These are phyloP conservation scores for Monoplex corrugatus DNA, from an alignment of 2,888 invertebrate species.

Conservation along the genomic window DNA sequence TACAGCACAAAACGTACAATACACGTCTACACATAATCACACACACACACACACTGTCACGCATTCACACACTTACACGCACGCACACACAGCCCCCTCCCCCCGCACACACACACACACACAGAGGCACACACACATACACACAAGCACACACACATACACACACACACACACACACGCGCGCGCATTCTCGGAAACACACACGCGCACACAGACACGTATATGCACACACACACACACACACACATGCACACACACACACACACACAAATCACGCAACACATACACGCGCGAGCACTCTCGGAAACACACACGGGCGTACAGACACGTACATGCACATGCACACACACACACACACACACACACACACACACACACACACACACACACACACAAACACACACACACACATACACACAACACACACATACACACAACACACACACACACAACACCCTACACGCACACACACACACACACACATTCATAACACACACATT, in stretches of 20 bases:
- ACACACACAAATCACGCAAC: neutral
- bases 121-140: neutral
- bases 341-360: neutral
- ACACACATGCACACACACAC: slow-evolving; percentile 4
- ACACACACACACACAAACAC: slow-evolving; percentile 8
- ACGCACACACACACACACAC: neutral
- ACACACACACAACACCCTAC: neutral
- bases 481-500: neutral
- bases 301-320: neutral
- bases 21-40: neutral
- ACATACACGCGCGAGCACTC: neutral
- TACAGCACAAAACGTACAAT: no score
- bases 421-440: neutral
- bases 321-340: neutral
- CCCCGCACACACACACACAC: neutral
- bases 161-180: neutral
- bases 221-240: neutral
- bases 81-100: neutral
- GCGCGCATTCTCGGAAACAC: neutral
- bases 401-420: neutral
- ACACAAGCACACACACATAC: neutral
- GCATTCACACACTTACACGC: neutral
- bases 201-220: neutral
- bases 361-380: slow-evolving; percentile 16
- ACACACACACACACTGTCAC: neutral